Base-by-base conservation (phyloP, 2,888 invertebrate species). In the Yponomeuta cagnagella region DNA sequence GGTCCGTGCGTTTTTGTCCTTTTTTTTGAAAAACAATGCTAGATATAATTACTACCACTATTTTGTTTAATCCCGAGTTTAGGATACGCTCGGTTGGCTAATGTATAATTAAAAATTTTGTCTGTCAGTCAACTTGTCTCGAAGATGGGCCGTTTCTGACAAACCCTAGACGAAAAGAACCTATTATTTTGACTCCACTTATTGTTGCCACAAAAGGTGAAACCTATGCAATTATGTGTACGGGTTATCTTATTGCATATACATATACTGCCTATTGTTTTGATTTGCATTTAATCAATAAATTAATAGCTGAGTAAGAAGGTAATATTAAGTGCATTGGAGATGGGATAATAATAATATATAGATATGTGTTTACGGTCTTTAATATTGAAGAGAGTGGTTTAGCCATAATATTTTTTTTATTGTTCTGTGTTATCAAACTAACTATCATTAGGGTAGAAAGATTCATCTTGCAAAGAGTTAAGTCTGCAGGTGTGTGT, bases 91-190 rank as follows among this genome's bases (percentile, higher is more conserved):
- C 37, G 23, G 64, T 52, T 71, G 37, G 70, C 68, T 72, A 82
- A 83, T 84, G 83, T 88, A 79, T 86, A 88, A 90, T 90, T 90
- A 90, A 86, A 84, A 82, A 81, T 83, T 81, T 79, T 75, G 81
- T 88, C 79, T 81, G 87, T 87, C 89, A 80, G 85, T 90, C 90
- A 90, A 87, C 87, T 87, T 83, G 89, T 89, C 87, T 76, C 79
- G 80, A 84, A 80, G 88, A 88, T 88, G 89, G 88, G 82, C 43
- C 43, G 79, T 76, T 78, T 81, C 83, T 82, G 86, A 86, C 86
- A n/a, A 83, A 80, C 82, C 81, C 73, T 74, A 73, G 74, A 73
- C 75, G 74, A 77, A 79, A 84, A 83, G 81, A 87, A 78, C 82
- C 85, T 83, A 76, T 90, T 78, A 90, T 90, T 90, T 90, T 74